Conservation (phyloP, 2,797 vertebrate genomes). For the Adelosebastes latens region DNA sequence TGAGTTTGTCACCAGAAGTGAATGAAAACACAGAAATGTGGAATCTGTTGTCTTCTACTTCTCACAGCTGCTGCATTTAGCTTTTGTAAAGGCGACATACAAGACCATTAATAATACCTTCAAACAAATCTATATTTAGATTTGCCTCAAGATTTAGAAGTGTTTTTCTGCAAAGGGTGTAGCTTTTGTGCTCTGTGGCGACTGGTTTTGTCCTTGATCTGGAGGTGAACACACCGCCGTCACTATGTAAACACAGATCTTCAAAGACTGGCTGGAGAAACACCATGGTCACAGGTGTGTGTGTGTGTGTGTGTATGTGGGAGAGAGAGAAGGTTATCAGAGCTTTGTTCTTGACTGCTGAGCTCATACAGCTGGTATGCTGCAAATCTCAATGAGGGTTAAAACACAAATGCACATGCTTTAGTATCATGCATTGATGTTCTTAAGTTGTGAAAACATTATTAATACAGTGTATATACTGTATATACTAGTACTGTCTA, state of each 20-base stretch:
- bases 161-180: not conserved
- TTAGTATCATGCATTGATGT: slow-evolving; percentile 4
- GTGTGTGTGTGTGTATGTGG: slow-evolving; percentile 13
- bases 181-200: not conserved
- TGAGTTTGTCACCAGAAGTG: not conserved
- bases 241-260: slow-evolving; percentile 23
- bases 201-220: not conserved
- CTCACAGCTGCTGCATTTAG: not conserved
- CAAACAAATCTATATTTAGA: not conserved
- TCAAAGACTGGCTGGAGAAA: slow-evolving; percentile 20
- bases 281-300: slow-evolving; percentile 24
- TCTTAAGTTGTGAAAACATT: slow-evolving; percentile 29
- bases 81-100: not conserved
- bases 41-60: not conserved
- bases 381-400: slow-evolving; percentile 22
- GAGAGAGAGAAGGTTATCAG: slow-evolving; percentile 59
- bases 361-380: slow-evolving; percentile 64
- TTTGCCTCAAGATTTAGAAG: not conserved
- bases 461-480: not conserved
- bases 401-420: slow-evolving; percentile 9
- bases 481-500: too few species aligned
- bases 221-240: not conserved
- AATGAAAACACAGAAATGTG: not conserved
- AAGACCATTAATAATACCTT: not conserved
- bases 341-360: slow-evolving; percentile 42